phyloP scores from a whole-genome alignment of 2,888 invertebrate genomes.

The Eupithecia tripunctaria region DNA sequence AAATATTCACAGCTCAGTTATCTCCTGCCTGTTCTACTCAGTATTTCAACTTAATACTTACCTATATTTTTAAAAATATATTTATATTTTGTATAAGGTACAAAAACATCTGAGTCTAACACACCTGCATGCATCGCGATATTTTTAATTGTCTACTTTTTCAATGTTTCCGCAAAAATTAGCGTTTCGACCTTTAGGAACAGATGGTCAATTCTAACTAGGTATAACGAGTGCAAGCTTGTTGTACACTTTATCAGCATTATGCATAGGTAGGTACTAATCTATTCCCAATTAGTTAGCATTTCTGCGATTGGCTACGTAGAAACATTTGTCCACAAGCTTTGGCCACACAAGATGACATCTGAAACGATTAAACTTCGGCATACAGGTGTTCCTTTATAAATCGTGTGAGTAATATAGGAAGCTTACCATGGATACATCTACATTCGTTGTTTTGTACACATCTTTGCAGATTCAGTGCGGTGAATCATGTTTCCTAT shows the following conservation, averaged over 20 bases:
- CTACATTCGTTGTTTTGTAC: conserved; percentile 15
- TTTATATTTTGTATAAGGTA: background rate
- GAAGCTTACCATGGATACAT: background rate
- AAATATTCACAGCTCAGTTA: background rate
- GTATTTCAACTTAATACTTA: background rate
- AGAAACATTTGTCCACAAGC: background rate
- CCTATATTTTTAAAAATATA: background rate
- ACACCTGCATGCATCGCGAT: conserved; percentile 4
- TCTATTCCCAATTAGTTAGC: background rate
- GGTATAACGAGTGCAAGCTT: background rate
- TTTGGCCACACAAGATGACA: conserved; percentile 33
- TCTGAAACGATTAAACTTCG: conserved; percentile 25
- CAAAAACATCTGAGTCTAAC: background rate
- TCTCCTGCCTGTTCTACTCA: background rate
- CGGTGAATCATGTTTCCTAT: conserved; percentile 24
- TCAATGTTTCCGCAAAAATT: background rate
- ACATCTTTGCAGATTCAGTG: conserved; percentile 21
- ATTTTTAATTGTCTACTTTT: background rate
- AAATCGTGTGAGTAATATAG: conserved; percentile 17
- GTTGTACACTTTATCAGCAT: background rate
- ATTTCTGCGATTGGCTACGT: background rate
- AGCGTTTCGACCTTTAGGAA: conserved; percentile 24
- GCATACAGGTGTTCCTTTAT: conserved; percentile 26
- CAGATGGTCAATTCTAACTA: conserved; percentile 19
- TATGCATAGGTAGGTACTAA: background rate